phyloP scores from a whole-genome alignment of 2,888 invertebrate genomes.

The Penaeus monodon region DNA sequence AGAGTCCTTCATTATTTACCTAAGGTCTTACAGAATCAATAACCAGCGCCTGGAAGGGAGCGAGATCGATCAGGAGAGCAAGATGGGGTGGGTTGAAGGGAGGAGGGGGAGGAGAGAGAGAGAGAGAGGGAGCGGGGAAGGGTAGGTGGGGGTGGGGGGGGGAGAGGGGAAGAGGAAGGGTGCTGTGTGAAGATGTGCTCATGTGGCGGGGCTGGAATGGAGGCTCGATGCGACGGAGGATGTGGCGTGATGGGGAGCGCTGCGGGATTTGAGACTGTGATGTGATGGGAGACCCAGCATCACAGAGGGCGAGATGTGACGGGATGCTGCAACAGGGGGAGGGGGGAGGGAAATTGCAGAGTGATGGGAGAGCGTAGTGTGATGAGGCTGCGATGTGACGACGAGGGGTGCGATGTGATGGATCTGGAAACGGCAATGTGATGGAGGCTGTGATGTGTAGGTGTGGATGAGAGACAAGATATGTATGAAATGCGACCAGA shows the following conservation, averaged over 20 bases:
- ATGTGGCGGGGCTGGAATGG: not conserved
- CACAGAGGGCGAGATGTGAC: not conserved
- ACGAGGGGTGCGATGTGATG: too few species aligned
- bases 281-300: constrained; percentile 5
- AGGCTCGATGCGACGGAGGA: not conserved
- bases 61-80: not conserved
- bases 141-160: not conserved
- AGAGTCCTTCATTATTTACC: not conserved
- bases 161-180: not conserved
- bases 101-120: not conserved
- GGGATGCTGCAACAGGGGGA: too few species aligned
- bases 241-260: not conserved
- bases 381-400: too few species aligned
- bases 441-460: too few species aligned
- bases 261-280: not conserved
- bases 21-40: constrained; percentile 14
- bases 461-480: too few species aligned
- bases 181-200: not conserved
- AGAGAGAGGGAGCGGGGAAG: not conserved
- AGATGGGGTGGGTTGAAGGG: not conserved
- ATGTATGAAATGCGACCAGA: too few species aligned
- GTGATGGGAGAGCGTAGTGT: too few species aligned
- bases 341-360: too few species aligned
- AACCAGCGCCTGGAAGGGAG: not conserved
- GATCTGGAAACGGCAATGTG: too few species aligned